phyloP scores from a whole-genome alignment of 2,797 vertebrate species.

The Champsocephalus esox region DNA sequence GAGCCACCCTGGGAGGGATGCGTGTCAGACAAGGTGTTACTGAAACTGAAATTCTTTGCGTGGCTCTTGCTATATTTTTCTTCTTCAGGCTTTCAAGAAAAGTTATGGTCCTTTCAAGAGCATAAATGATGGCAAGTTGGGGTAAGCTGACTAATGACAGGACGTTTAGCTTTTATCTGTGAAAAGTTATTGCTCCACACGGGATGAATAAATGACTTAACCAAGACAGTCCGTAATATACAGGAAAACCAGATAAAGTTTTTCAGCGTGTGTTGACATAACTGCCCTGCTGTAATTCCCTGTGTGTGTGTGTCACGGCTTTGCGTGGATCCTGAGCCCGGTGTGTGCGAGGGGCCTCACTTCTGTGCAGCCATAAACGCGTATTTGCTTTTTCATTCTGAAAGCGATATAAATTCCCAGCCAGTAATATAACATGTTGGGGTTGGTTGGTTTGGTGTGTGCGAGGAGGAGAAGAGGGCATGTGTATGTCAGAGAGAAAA shows the following conservation, averaged over 20 bases:
- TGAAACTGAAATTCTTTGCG: constrained; percentile 2
- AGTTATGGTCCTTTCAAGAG: constrained; percentile 36
- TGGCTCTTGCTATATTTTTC: neutral
- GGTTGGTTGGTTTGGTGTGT: constrained; percentile 35
- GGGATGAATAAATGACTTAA: constrained; percentile 46
- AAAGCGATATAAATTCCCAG: constrained; percentile 73
- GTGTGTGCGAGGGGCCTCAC: constrained; percentile 54
- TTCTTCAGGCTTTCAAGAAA: constrained; percentile 16
- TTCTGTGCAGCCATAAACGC: constrained; percentile 54
- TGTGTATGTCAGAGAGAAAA: constrained; percentile 52
- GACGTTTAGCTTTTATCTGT: constrained; percentile 53
- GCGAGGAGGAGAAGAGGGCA: constrained; percentile 9
- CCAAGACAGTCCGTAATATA: constrained; percentile 35
- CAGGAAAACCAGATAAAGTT: constrained; percentile 24
- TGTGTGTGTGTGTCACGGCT: constrained; percentile 43
- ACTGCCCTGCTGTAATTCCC: constrained; percentile 40
- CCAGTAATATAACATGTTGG: constrained; percentile 68
- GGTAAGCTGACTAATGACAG: constrained; percentile 31
- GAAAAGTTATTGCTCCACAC: constrained; percentile 45
- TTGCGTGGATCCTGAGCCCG: constrained; percentile 29
- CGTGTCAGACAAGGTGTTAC: constrained; percentile 20
- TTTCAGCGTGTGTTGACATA: constrained; percentile 19
- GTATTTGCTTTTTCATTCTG: constrained; percentile 56
- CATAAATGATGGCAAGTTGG: constrained; percentile 21
- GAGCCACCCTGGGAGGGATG: constrained; percentile 40